Base-by-base conservation (phyloP, 2,113 vertebrate species). In the Pogona vitticeps region DNA sequence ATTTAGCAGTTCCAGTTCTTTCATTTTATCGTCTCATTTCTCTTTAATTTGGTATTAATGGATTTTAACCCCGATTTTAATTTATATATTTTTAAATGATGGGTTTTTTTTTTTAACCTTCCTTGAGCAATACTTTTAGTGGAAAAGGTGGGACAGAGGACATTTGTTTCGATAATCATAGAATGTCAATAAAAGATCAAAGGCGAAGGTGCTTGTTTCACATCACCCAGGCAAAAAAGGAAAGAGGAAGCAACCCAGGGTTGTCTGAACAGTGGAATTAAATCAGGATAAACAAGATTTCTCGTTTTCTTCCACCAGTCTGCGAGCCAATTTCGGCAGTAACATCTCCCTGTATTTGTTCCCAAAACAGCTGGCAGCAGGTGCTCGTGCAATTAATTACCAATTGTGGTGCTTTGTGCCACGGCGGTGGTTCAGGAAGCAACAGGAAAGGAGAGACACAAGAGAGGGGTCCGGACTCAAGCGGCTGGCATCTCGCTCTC, bases 371-470 rank as follows among this genome's bases (percentile, higher is more conserved):
- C 88, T 91, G 84, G 84, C 84, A 31, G 5, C 40, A 80, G 77
- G 63, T 90, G 79, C 75, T 84, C 83, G 86, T 58, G 88, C 90
- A 93, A 92, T 89, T 90, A 88, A 93, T 87, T 87, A 85, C 88
- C 68, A 88, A 72, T 63, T 67, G 18, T 0, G 33, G 80, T 59
- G 70, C 84, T 84, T 88, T 91, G 56, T 63, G 83, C 84, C 70
- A 52, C 68, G 82, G 82, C n/a, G n/a, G n/a, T n/a, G n/a, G n/a
- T 85, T 84, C 88, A 84, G 86, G 90, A 86, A 1, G 4, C 7
- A 78, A 42, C 42, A 18, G 23, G 31, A 56, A 82, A 52, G 40
- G 52, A 33, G 40, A 21, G 28, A 13, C 80, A 40, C 42, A 23
- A 7, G 75, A 17, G 75, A 52, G 73, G 28, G 75, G 1, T 0